A percentile compares a stretch with the other conserved stretches of the same genome.
These are phyloP conservation scores for Harmothoe impar DNA, from an alignment of 2,888 invertebrate species.

Conservation along the genomic window DNA sequence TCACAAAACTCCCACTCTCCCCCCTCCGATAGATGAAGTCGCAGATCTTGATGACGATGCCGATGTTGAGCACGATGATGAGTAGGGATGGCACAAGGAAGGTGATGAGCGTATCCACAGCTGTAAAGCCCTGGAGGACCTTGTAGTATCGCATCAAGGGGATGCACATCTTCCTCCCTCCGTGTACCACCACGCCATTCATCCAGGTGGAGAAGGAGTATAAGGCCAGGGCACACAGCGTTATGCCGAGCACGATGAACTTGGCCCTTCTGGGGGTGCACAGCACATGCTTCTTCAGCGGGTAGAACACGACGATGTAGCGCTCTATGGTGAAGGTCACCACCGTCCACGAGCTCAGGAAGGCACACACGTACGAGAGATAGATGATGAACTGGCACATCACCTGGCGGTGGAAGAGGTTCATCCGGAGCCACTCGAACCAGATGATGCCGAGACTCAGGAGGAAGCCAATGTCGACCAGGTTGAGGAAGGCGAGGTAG, in stretches of 20 bases:
- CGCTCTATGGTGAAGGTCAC: constrained; percentile 70
- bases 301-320: constrained; percentile 70
- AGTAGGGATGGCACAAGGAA: constrained; percentile 69
- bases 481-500: constrained; percentile 68
- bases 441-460: constrained; percentile 64
- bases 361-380: constrained; percentile 64
- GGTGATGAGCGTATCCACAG: constrained; percentile 68
- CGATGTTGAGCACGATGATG: constrained; percentile 70
- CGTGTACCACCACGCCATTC: constrained; percentile 57
- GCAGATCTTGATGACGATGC: constrained; percentile 69
- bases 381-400: constrained; percentile 67
- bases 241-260: constrained; percentile 66
- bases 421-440: constrained; percentile 65
- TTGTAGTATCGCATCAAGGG: constrained; percentile 44
- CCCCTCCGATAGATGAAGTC: constrained; percentile 67
- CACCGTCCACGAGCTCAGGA: constrained; percentile 70
- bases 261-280: constrained; percentile 70
- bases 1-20: constrained; percentile 30
- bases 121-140: constrained; percentile 65
- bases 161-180: constrained; percentile 49
- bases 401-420: constrained; percentile 62
- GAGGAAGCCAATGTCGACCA: constrained; percentile 67
- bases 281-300: constrained; percentile 67
- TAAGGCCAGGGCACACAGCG: constrained; percentile 64
- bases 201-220: constrained; percentile 69